Base-by-base conservation (phyloP, 1,140 invertebrate genomes). In the Drosophila subpulchrella region DNA sequence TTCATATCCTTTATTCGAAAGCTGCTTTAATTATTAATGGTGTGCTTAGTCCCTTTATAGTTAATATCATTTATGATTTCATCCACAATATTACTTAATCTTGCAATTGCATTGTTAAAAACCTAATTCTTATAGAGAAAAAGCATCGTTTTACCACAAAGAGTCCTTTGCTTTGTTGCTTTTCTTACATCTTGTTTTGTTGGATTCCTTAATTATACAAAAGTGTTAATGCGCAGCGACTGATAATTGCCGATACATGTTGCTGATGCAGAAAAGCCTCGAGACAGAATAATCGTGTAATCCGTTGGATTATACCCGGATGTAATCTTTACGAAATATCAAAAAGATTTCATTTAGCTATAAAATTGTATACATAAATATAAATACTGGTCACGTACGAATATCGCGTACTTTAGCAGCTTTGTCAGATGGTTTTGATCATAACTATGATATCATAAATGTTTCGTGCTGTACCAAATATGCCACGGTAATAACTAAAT, bases 331-430 rank as follows among this genome's bases (percentile, higher is more conserved):
- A 56, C 27, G 36, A 12, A 58, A 56, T 56, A 71, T 50, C 30
- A 58, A 83, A 79, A 80, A 78, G 61, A 78, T 88, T 89, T 84
- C 76, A 89, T 89, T 88, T 88, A 84, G 65, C 84, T 88, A 89
- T 81, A 81, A 81, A 88, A 90, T 81, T 78, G 80, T 86, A 77
- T 78, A 71, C 85, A 86, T 81, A 78, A 78, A 91, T 90, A 91
- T 91, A 83, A 90, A 90, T 90, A 90, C 86, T 90, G 86, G 82
- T 90, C 56, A 67, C 86, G 86, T 90, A 90, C 74, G 67, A 74
- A 76, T 81, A 81, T 51, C 50, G 62, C 74, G 74, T 59, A 75
- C 60, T 54, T 20, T 46, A 44, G 72, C 53, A 70, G 60, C 78
- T 75, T 90, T 90, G 82, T 86, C 86, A 79, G 68, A 75, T 65